phyloP scores from a whole-genome alignment of 1,140 invertebrate genomes.

The Drosophila orena region DNA sequence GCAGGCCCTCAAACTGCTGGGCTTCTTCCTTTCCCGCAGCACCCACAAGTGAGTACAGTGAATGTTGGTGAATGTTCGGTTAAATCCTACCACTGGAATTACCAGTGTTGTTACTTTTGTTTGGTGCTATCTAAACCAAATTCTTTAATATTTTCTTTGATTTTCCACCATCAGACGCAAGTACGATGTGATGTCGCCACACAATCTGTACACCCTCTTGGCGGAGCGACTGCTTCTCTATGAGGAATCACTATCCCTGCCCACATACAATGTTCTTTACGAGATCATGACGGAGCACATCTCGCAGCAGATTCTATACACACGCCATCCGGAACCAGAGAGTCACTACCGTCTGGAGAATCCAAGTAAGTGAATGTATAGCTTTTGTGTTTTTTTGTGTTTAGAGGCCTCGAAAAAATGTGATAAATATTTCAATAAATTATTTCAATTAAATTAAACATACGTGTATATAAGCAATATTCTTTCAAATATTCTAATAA shows the following conservation, averaged over 20 bases:
- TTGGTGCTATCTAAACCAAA: background rate
- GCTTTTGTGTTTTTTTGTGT: background rate
- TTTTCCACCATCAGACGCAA: conserved; percentile 90
- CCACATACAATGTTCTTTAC: conserved; percentile 99
- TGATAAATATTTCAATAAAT: no score
- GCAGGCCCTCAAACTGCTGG: conserved; percentile 97
- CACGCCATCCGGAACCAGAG: conserved; percentile 96
- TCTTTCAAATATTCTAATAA: background rate
- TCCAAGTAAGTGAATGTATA: conserved; percentile 91
- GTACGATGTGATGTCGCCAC: conserved; percentile 98
- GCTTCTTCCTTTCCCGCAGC: conserved; percentile 97
- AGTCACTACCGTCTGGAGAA: conserved; percentile 98
- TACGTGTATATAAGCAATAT: background rate
- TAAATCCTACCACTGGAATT: no score
- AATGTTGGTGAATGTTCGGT: no score
- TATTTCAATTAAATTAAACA: background rate
- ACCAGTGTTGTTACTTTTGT: background rate
- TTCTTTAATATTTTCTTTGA: background rate
- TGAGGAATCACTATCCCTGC: conserved; percentile 94
- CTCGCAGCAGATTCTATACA: conserved; percentile 96
- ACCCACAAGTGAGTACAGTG: conserved; percentile 93
- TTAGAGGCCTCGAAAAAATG: no score
- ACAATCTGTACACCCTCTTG: conserved; percentile 98
- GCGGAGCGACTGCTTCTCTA: conserved; percentile 96
- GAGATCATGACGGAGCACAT: conserved; percentile 99